Conservation (phyloP, 2,113 vertebrate genomes). For the Pleuronectes platessa region DNA sequence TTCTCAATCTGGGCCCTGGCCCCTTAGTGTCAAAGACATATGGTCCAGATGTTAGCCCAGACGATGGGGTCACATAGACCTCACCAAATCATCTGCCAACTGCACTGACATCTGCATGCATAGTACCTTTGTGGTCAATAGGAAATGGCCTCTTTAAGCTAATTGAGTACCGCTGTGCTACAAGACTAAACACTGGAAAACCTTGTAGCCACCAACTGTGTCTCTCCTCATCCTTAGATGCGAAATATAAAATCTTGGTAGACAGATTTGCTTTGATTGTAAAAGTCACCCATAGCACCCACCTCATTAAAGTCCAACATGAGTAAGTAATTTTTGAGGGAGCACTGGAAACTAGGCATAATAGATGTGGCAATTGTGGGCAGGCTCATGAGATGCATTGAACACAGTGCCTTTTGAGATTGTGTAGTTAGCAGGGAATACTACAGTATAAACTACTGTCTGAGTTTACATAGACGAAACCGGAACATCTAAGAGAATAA, state of each 20-base stretch:
- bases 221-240: neutral
- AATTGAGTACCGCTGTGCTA: constrained; percentile 29
- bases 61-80: constrained; percentile 41
- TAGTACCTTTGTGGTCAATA: constrained; percentile 30
- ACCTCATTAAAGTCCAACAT: constrained; percentile 9
- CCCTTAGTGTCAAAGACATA: constrained; percentile 28
- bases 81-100: constrained; percentile 48
- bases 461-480: no score
- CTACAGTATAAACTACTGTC: no score
- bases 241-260: neutral
- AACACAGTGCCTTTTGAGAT: neutral
- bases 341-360: constrained; percentile 17
- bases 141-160: constrained; percentile 46
- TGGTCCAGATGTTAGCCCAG: constrained; percentile 62
- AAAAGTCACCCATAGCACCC: constrained; percentile 24
- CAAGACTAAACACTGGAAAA: constrained; percentile 58
- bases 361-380: constrained; percentile 32
- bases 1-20: constrained; percentile 28
- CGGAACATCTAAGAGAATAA: no score
- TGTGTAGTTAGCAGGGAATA: neutral
- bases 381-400: constrained; percentile 3
- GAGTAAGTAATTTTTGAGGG: constrained; percentile 3
- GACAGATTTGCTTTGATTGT: constrained; percentile 54
- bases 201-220: constrained; percentile 40
- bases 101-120: constrained; percentile 43